phyloP scores from a whole-genome alignment of 2,888 invertebrate species.

The Aphidoletes aphidimyza region DNA sequence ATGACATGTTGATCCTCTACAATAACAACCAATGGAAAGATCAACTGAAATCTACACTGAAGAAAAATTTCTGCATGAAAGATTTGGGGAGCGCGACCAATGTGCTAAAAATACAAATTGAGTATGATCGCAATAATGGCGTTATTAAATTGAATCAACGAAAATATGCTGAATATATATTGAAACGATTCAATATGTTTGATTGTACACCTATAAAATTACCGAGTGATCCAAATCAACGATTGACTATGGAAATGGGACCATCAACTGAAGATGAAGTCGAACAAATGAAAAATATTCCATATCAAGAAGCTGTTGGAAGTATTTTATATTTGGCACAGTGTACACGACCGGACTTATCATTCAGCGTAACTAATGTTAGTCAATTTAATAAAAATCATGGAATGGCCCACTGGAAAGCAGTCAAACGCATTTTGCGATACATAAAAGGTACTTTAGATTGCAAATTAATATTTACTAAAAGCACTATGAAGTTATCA shows the following conservation, averaged over 20 bases:
- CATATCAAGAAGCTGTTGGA: slow-evolving; percentile 58
- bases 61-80: slow-evolving; percentile 50
- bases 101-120: not conserved
- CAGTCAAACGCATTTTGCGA: slow-evolving; percentile 17
- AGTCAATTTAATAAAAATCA: slow-evolving; percentile 57
- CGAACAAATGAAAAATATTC: slow-evolving; percentile 55
- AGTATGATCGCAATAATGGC: not conserved
- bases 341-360: slow-evolving; percentile 58
- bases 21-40: not conserved
- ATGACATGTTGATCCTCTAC: slow-evolving; percentile 39
- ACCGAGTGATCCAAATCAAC: slow-evolving; percentile 57
- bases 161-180: not conserved
- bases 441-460: slow-evolving; percentile 53
- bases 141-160: slow-evolving; percentile 56
- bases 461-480: not conserved
- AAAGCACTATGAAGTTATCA: not conserved
- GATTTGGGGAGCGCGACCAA: slow-evolving; percentile 52
- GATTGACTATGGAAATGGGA: slow-evolving; percentile 56
- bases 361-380: slow-evolving; percentile 58
- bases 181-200: slow-evolving; percentile 54
- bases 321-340: too few relatives aligned
- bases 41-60: not conserved
- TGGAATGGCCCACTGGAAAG: slow-evolving; percentile 9
- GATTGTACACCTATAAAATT: slow-evolving; percentile 57
- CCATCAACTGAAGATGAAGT: slow-evolving; percentile 56